Percentiles rank a stretch among this genome's conserved stretches.
These are phyloP conservation scores for Drosophila watanabei DNA, from an alignment of 1,140 invertebrate genomes.

Conservation along the genomic window DNA sequence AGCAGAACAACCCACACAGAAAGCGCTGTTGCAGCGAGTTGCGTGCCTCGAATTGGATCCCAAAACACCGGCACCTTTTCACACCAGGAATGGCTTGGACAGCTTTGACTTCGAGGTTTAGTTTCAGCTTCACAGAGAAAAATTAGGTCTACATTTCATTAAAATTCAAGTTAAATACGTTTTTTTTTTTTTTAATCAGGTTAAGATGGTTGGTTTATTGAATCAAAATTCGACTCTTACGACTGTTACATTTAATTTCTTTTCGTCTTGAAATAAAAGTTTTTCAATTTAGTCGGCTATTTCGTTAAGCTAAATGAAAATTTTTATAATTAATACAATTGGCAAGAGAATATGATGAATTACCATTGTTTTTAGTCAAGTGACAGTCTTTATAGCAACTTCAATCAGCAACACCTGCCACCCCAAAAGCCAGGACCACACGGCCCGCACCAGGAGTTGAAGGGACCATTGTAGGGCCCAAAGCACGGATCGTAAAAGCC, in stretches of 20 bases:
- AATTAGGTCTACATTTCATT: background rate
- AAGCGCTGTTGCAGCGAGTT: slow-evolving; percentile 39
- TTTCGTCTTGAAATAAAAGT: background rate
- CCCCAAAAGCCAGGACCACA: slow-evolving; percentile 48
- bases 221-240: slow-evolving; percentile 18
- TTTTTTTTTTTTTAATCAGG: too few relatives aligned
- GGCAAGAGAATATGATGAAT: background rate
- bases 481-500: slow-evolving; percentile 59
- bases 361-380: background rate
- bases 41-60: slow-evolving; percentile 51
- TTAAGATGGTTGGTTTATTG: background rate
- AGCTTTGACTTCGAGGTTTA: slow-evolving; percentile 47
- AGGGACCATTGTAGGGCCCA: slow-evolving; percentile 49
- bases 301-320: background rate
- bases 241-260: slow-evolving; percentile 12
- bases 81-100: slow-evolving; percentile 42
- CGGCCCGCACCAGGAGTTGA: slow-evolving; percentile 50
- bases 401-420: slow-evolving; percentile 38
- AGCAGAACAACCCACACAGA: slow-evolving; percentile 36
- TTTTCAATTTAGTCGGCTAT: background rate
- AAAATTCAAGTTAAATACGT: background rate
- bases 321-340: too few relatives aligned
- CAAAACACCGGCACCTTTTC: slow-evolving; percentile 35
- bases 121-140: slow-evolving; percentile 41
- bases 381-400: too few relatives aligned